Base-by-base conservation (phyloP, 2,888 invertebrate genomes). In the Drosophila anomalata region DNA sequence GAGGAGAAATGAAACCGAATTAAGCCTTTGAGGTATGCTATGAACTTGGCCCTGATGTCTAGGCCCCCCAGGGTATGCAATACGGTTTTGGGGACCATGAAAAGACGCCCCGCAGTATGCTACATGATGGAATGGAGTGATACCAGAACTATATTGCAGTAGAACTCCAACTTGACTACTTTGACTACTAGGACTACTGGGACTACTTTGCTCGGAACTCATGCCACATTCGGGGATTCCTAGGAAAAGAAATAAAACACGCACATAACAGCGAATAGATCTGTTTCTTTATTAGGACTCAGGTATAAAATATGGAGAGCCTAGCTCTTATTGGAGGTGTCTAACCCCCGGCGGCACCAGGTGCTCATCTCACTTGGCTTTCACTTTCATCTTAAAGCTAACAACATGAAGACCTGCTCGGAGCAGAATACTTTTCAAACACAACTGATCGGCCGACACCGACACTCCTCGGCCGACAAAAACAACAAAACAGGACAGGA, bases 1-100 rank as follows among this genome's bases (percentile, higher is more conserved):
- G 22, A 24, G 4, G 94, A 8, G 5, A 94, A 93, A 68, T 79
- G 36, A 3, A 47, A 33, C 11, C 20, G 8, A 26, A 24, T 9
- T 29, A 9, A 9, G 51, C 48, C 67, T 26, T 2, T 6, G 12
- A 8, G 1, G 4, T 41, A 52, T 39, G 69, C 67, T 51, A 26
- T 41, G 20, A 46, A 55, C 42, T 29, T 3, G 17, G 54, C 29
- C 22, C 22, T 4, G 22, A 24, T 24, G 22, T 68, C 42, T 29
- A 2, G 17, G 47, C 39, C 61, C 61, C 36, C 62, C 7, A 12
- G 31, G 41, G 17, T 61, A 61, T 31, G 61, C 61, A 61, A 41
- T 5, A 3, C 2, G 3, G 2, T 5, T 6, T n/a, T 9, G 2
- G 0, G n/a, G 11, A 26, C n/a, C 39, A 9, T 14, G 39, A n/a